phyloP scores from a whole-genome alignment of 2,797 vertebrate species.

The Gouania willdenowi region DNA sequence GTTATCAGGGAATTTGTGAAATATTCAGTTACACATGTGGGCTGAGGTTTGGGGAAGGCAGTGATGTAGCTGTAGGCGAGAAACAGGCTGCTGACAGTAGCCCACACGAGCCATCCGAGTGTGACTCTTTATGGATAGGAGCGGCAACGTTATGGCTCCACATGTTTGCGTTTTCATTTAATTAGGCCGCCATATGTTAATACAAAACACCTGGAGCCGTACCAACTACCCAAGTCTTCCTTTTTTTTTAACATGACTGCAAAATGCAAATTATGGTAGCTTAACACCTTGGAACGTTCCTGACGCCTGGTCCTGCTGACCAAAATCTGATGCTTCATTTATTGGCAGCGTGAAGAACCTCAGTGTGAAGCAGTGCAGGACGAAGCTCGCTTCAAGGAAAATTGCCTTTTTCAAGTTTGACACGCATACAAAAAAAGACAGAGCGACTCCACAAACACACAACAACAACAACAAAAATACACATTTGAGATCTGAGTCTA shows the following conservation, averaged over 20 bases:
- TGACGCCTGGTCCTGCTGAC: conserved; percentile 20
- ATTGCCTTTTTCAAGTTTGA: too few species aligned
- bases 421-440: too few species aligned
- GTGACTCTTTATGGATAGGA: conserved; percentile 27
- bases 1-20: conserved; percentile 61
- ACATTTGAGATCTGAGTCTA: too few species aligned
- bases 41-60: background rate
- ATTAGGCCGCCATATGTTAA: conserved; percentile 3
- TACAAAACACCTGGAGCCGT: conserved; percentile 28
- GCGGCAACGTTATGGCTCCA: conserved; percentile 1
- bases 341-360: conserved; percentile 1
- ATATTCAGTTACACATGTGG: conserved; percentile 46
- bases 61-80: conserved; percentile 24
- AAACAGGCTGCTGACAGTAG: conserved; percentile 30
- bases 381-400: background rate
- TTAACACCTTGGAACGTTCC: conserved; percentile 21
- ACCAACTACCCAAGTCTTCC: conserved; percentile 12
- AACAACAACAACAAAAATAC: too few species aligned
- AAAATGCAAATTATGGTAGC: conserved; percentile 20
- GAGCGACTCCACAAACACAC: too few species aligned
- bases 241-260: conserved; percentile 29
- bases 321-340: conserved; percentile 7
- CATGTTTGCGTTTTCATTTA: conserved; percentile 1
- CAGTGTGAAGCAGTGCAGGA: conserved; percentile 4
- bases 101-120: conserved; percentile 35